Percentiles rank a stretch among this genome's conserved stretches.
Conservation (phyloP, 2,797 vertebrate species). For the Buceros bicornis region DNA sequence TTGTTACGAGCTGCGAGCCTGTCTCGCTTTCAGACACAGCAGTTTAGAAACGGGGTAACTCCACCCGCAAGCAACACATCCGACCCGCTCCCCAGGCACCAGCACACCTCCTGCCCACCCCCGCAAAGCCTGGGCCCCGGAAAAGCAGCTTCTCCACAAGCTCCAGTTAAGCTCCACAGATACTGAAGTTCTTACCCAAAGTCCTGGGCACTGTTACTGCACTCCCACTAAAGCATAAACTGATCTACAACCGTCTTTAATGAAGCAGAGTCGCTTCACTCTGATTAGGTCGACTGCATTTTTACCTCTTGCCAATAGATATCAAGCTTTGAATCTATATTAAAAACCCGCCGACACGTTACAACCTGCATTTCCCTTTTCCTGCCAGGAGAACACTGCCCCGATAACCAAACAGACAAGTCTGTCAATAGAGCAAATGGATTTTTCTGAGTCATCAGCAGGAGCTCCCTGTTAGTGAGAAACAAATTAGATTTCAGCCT, state of each 20-base stretch:
- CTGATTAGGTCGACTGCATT: not conserved
- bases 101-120: not conserved
- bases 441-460: slow-evolving; percentile 28
- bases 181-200: not conserved
- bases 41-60: not conserved
- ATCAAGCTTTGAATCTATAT: not conserved
- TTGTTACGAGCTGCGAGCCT: not conserved
- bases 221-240: not conserved
- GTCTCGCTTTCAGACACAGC: not conserved
- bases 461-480: slow-evolving; percentile 32
- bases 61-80: not conserved
- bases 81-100: not conserved
- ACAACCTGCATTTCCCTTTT: not conserved
- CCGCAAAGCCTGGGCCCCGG: not conserved
- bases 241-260: not conserved
- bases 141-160: not conserved
- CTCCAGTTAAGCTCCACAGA: not conserved
- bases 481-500: slow-evolving; percentile 56
- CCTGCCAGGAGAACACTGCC: not conserved
- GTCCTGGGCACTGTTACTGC: not conserved
- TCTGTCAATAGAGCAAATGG: slow-evolving; percentile 58
- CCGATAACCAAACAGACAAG: not conserved
- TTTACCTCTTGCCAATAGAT: not conserved
- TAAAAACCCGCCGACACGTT: not conserved
- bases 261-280: not conserved